Evolutionary conservation across 2,113 vertebrate genomes (phyloP).

Genomic region (Dipodomys merriami): DNA sequence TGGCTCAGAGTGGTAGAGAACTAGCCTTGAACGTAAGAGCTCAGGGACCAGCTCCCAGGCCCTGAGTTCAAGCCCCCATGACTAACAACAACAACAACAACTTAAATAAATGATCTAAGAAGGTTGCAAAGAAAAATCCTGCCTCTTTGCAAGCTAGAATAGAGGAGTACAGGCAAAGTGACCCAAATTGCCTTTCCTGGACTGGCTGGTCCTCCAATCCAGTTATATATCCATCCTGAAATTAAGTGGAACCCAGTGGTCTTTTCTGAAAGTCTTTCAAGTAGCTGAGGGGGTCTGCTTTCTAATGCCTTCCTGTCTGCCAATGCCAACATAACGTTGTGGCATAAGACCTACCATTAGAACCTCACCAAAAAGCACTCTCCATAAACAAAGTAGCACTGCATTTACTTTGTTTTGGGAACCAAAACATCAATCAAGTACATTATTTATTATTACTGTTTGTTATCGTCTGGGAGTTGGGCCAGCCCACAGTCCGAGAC

Average conservation of each 20-base stretch:
- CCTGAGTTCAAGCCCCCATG: too few relatives aligned
- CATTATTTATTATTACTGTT: neutral
- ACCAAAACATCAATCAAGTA: neutral
- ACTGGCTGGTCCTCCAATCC: accelerated
- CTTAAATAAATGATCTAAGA: too few relatives aligned
- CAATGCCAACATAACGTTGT: neutral
- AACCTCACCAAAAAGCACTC: neutral
- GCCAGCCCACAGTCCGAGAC: neutral
- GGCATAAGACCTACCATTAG: neutral
- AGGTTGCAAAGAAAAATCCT: neutral
- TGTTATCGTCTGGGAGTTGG: neutral
- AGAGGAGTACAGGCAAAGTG: neutral
- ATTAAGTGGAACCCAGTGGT: too few relatives aligned
- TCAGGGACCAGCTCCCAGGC: too few relatives aligned
- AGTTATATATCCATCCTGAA: neutral
- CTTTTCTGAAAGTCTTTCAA: neutral
- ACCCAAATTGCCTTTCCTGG: accelerated
- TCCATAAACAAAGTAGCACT: too few relatives aligned
- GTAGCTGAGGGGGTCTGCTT: neutral
- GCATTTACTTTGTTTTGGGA: too few relatives aligned
- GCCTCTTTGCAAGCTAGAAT: neutral
- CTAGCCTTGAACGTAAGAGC: too few relatives aligned
- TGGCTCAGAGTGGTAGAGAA: too few relatives aligned
- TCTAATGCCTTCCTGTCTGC: neutral
- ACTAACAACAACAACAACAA: too few relatives aligned